Conservation (phyloP, 2,113 vertebrate genomes). For the Poeciliopsis turrubarensis region DNA sequence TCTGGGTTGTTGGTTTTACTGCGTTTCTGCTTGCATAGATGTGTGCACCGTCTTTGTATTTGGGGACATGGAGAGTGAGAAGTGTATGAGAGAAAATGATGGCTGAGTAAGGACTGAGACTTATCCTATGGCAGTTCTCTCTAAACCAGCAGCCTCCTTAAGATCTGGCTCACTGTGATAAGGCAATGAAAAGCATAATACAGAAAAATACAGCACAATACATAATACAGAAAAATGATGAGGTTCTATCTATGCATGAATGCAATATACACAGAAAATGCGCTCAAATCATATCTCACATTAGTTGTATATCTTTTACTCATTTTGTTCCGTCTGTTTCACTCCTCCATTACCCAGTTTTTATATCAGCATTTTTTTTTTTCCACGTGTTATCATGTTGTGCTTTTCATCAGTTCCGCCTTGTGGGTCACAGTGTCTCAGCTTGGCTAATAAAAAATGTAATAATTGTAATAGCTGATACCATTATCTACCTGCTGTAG, state of each 20-base stretch:
- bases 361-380: slow-evolving; percentile 6
- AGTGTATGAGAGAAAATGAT: slow-evolving; percentile 21
- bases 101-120: slow-evolving; percentile 58
- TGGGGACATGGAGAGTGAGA: slow-evolving; percentile 17
- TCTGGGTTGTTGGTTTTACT: slow-evolving; percentile 29
- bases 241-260: slow-evolving; percentile 55
- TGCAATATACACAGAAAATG: slow-evolving; percentile 17
- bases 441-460: slow-evolving; percentile 13
- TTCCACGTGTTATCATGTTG: slow-evolving; percentile 13
- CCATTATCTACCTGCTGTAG: neutral
- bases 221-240: slow-evolving; percentile 49
- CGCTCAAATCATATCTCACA: slow-evolving; percentile 8
- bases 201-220: too few species aligned
- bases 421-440: slow-evolving; percentile 15
- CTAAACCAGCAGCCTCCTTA: slow-evolving; percentile 60
- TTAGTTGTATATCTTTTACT: slow-evolving; percentile 5
- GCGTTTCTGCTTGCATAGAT: slow-evolving; percentile 46
- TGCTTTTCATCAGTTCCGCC: slow-evolving; percentile 26
- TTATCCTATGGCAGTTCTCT: slow-evolving; percentile 51
- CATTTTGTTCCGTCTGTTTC: neutral
- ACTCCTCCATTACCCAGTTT: neutral
- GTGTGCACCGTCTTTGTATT: slow-evolving; percentile 15
- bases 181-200: slow-evolving; percentile 59
- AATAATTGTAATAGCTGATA: slow-evolving; percentile 1
- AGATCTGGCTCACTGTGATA: slow-evolving; percentile 66